Evolutionary conservation across 2,113 vertebrate genomes (phyloP).

Genomic region (Arizona elegans): DNA sequence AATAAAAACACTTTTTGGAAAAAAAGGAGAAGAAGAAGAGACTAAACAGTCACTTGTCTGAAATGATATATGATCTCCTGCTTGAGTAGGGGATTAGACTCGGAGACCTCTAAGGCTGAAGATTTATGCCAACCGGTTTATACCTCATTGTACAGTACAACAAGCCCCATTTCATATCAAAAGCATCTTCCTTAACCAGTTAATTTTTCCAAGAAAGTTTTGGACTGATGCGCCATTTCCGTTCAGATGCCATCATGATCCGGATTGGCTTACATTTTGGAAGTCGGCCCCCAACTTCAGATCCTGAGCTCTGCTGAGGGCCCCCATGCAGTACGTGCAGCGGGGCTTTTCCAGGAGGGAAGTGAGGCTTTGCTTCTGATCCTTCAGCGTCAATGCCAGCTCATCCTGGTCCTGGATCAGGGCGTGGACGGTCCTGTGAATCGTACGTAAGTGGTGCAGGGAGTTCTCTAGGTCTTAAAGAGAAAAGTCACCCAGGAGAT

Average conservation of each 20-base stretch:
- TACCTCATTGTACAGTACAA: neutral
- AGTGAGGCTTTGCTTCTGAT: neutral
- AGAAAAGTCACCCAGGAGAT: slow-evolving; percentile 45
- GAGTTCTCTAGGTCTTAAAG: slow-evolving; percentile 65
- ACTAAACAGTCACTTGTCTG: no score
- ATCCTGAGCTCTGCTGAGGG: slow-evolving; percentile 34
- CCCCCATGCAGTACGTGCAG: slow-evolving; percentile 52
- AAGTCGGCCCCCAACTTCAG: slow-evolving; percentile 50
- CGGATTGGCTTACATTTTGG: slow-evolving; percentile 35
- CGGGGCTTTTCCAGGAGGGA: slow-evolving; percentile 48
- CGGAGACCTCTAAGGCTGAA: neutral
- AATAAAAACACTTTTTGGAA: no score
- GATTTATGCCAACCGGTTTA: neutral
- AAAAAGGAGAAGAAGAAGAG: no score
- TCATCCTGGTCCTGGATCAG: slow-evolving; percentile 39
- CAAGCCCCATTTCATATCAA: neutral
- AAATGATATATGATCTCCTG: no score
- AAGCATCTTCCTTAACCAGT: neutral
- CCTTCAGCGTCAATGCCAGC: slow-evolving; percentile 45
- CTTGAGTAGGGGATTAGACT: no score
- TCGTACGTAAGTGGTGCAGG: slow-evolving; percentile 53
- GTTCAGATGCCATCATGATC: fast-evolving
- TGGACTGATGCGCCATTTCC: neutral
- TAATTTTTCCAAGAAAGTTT: neutral
- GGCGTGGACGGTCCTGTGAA: slow-evolving; percentile 31